phyloP scores from a whole-genome alignment of 2,888 invertebrate species.

The Gastrophysa polygoni region DNA sequence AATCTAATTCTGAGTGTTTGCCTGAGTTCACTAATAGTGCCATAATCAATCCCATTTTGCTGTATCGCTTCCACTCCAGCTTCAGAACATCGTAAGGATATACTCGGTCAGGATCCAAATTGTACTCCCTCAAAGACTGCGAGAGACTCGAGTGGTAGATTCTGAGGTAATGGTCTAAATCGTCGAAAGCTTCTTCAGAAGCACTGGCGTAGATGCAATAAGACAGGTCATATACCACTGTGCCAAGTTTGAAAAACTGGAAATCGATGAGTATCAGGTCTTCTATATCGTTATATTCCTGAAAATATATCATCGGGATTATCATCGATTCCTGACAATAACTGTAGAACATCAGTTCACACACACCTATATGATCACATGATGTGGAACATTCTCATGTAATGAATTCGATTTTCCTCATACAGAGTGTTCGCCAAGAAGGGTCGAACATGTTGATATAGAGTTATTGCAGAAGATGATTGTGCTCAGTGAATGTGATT shows the following conservation, averaged over 20 bases:
- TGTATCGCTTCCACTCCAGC: slow-evolving; percentile 42
- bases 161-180: slow-evolving; percentile 10
- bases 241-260: slow-evolving; percentile 2
- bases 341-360: too few species aligned
- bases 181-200: slow-evolving; percentile 1
- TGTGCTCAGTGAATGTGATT: too few species aligned
- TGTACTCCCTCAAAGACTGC: slow-evolving; percentile 37
- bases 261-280: slow-evolving; percentile 15
- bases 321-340: too few species aligned
- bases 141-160: slow-evolving; percentile 39
- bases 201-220: slow-evolving; percentile 9
- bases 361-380: too few species aligned
- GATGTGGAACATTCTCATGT: too few species aligned
- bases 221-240: slow-evolving; percentile 4
- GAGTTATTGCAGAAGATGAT: too few species aligned
- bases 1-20: background rate
- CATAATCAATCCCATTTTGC: slow-evolving; percentile 35
- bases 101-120: slow-evolving; percentile 41
- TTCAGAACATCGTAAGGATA: slow-evolving; percentile 44
- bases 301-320: background rate
- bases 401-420: too few species aligned
- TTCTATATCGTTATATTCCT: slow-evolving; percentile 2
- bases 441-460: too few species aligned
- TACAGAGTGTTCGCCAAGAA: too few species aligned
- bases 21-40: slow-evolving; percentile 15